Percentiles rank a stretch among this genome's conserved stretches.
Conservation (phyloP, 2,797 vertebrate species). For the Podarcis siculus region DNA sequence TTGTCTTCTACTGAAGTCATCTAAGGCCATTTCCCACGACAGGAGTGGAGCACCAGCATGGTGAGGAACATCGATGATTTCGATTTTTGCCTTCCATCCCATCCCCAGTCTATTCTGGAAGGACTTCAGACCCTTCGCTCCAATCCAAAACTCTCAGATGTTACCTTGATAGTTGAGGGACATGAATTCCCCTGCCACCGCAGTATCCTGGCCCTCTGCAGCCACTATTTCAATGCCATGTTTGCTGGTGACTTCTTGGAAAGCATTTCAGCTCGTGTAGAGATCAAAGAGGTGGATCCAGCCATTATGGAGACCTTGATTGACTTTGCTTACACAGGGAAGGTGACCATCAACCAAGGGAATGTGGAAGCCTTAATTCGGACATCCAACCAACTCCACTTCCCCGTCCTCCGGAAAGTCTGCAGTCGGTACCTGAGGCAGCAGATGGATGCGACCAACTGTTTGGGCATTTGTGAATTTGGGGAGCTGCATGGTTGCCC, state of each 20-base stretch:
- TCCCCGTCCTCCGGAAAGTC: constrained; percentile 88
- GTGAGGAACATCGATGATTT: constrained; percentile 94
- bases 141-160: constrained; percentile 89
- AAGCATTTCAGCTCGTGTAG: constrained; percentile 90
- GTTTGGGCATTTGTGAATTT: constrained; percentile 95
- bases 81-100: constrained; percentile 91
- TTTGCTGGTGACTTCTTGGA: constrained; percentile 93
- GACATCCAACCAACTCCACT: constrained; percentile 90
- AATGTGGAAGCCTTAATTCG: constrained; percentile 91
- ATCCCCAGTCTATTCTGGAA: constrained; percentile 90
- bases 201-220: constrained; percentile 91
- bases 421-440: constrained; percentile 96
- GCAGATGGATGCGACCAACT: constrained; percentile 94
- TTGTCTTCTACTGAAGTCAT: not conserved
- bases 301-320: constrained; percentile 81
- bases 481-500: constrained; percentile 91
- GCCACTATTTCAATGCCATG: constrained; percentile 94
- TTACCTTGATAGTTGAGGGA: constrained; percentile 85
- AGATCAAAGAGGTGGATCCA: constrained; percentile 89
- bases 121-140: constrained; percentile 87
- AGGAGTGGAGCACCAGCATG: constrained; percentile 76
- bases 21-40: not conserved
- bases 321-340: constrained; percentile 94
- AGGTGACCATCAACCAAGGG: constrained; percentile 92
- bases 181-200: constrained; percentile 93